These are phyloP conservation scores for Serranochromis macrocephalus DNA, from an alignment of 2,113 vertebrate species.

Conservation along the genomic window DNA sequence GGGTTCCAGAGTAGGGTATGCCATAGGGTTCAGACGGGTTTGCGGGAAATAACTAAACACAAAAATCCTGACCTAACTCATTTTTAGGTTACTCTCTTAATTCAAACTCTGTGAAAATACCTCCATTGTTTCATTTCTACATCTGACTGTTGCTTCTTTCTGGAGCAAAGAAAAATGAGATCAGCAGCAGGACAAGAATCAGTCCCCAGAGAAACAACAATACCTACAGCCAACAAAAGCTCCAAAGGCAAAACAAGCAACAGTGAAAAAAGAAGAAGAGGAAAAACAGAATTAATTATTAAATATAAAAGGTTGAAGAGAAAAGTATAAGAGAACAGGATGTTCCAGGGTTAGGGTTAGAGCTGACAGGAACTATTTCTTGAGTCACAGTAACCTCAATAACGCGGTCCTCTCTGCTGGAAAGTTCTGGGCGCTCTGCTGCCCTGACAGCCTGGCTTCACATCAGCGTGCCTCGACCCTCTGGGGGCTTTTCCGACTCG, in stretches of 20 bases:
- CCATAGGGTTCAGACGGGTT: rapidly evolving
- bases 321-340: background rate
- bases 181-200: background rate
- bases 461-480: constrained; percentile 13
- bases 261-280: background rate
- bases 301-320: background rate
- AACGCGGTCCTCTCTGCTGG: constrained; percentile 4
- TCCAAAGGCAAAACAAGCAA: background rate
- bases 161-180: background rate
- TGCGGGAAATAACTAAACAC: background rate
- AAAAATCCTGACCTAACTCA: rapidly evolving
- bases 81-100: background rate
- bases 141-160: background rate
- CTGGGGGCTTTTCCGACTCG: constrained; percentile 30
- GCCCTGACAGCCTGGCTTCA: constrained; percentile 35
- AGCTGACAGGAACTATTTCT: background rate
- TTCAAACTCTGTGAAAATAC: background rate
- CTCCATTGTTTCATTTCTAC: background rate
- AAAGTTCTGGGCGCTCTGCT: background rate
- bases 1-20: background rate
- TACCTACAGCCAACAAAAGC: background rate
- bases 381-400: constrained; percentile 39
- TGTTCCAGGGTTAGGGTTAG: background rate
- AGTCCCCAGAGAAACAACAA: background rate
- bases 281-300: background rate